phyloP scores from a whole-genome alignment of 2,113 vertebrate species.

The Notechis scutatus region DNA sequence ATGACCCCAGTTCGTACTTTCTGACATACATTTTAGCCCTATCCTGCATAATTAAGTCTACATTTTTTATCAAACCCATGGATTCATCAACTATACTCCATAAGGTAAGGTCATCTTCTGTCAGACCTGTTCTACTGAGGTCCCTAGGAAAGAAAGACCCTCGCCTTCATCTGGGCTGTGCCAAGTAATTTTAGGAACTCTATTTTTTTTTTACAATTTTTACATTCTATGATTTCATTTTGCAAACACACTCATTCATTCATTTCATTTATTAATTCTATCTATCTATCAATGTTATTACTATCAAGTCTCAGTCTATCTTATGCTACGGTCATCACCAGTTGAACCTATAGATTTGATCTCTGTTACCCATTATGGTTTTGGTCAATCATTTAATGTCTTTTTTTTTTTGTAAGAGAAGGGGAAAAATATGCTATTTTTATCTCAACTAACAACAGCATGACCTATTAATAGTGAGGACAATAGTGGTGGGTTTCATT shows the following conservation, averaged over 20 bases:
- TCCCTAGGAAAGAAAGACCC: background rate
- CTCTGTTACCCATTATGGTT: background rate
- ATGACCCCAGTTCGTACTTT: background rate
- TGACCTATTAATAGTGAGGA: background rate
- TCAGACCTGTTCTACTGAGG: background rate
- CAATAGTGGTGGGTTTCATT: background rate
- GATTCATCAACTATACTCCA: background rate
- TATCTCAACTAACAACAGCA: background rate
- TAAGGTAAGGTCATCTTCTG: background rate
- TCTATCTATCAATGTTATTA: background rate
- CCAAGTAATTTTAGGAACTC: background rate
- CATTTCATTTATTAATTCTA: background rate
- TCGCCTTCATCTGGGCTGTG: background rate
- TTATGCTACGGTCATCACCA: background rate
- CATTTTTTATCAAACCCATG: background rate
- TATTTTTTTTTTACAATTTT: background rate
- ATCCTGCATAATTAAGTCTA: background rate
- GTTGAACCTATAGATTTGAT: background rate
- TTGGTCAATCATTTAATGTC: background rate
- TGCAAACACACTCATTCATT: background rate
- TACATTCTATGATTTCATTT: background rate
- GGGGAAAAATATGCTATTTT: background rate
- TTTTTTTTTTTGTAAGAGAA: background rate
- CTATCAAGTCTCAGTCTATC: background rate
- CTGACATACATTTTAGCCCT: background rate